phyloP scores from a whole-genome alignment of 2,888 invertebrate species.

The Halocaridina rubra region DNA sequence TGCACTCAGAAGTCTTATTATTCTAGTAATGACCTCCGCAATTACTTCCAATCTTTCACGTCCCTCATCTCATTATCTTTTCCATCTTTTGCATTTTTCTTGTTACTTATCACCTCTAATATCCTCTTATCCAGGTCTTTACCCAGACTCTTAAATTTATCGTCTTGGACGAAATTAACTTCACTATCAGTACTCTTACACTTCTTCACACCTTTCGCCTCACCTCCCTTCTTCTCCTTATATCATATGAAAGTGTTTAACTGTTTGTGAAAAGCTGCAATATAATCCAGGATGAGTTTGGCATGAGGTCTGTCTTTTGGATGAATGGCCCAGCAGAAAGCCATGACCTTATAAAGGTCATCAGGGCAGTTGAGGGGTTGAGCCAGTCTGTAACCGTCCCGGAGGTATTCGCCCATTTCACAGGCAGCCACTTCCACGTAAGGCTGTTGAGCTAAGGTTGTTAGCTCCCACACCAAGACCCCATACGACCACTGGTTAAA shows the following conservation, averaged over 20 bases:
- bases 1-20: no score
- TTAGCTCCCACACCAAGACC: constrained; percentile 65
- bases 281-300: constrained; percentile 57
- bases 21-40: no score
- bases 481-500: constrained; percentile 66
- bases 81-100: neutral
- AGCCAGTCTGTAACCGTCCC: constrained; percentile 92
- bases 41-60: no score
- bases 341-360: constrained; percentile 72
- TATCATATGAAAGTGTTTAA: constrained; percentile 54
- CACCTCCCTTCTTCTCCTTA: constrained; percentile 31
- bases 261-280: constrained; percentile 59
- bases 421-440: constrained; percentile 96
- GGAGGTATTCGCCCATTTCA: constrained; percentile 91
- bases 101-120: neutral
- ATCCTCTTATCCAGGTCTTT: neutral
- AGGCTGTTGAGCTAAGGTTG: constrained; percentile 91
- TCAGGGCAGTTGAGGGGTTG: constrained; percentile 98
- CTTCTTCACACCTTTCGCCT: constrained; percentile 16
- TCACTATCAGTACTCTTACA: neutral
- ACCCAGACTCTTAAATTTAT: neutral
- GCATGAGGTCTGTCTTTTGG: constrained; percentile 62
- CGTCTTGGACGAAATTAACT: neutral
- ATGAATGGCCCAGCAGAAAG: constrained; percentile 64
- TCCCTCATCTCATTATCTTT: neutral